Percentiles rank a stretch among this genome's conserved stretches.
Conservation (phyloP, 2,888 invertebrate genomes). For the Erpobdella octoculata region DNA sequence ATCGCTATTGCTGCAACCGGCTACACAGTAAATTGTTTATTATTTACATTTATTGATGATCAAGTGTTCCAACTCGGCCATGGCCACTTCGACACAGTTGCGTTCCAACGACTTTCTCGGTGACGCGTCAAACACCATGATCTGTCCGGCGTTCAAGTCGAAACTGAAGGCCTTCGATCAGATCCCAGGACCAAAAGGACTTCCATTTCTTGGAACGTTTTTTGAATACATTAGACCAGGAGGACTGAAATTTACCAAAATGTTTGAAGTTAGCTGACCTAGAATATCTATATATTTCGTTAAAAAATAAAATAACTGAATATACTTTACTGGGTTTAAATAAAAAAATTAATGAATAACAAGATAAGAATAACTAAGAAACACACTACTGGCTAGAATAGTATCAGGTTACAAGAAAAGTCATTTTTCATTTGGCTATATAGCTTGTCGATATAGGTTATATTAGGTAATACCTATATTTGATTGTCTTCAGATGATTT, state of each 20-base stretch:
- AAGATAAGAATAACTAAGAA: too few species aligned
- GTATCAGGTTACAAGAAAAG: background rate
- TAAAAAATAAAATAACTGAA: background rate
- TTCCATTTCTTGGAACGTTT: slow-evolving; percentile 37
- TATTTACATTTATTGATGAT: too few species aligned
- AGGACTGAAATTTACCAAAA: slow-evolving; percentile 47
- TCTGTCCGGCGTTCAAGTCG: too few species aligned
- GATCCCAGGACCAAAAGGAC: slow-evolving; percentile 38
- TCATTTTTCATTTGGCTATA: background rate
- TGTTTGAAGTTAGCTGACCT: slow-evolving; percentile 45
- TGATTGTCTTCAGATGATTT: background rate
- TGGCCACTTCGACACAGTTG: too few species aligned
- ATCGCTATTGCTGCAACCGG: too few species aligned
- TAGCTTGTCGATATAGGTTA: background rate
- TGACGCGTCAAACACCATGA: too few species aligned
- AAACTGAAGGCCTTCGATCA: slow-evolving; percentile 34
- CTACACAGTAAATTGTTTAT: too few species aligned
- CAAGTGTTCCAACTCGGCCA: too few species aligned
- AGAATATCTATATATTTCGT: background rate
- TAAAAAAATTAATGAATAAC: background rate
- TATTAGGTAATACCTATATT: background rate
- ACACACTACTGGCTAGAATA: background rate
- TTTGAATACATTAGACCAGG: slow-evolving; percentile 42
- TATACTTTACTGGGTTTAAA: background rate
- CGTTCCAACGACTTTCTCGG: too few species aligned